Percentiles rank a stretch among this genome's conserved stretches.
These are phyloP conservation scores for Stichopus chloronotus DNA, from an alignment of 35 echinoderm and acorn worm genomes.

Conservation along the genomic window DNA sequence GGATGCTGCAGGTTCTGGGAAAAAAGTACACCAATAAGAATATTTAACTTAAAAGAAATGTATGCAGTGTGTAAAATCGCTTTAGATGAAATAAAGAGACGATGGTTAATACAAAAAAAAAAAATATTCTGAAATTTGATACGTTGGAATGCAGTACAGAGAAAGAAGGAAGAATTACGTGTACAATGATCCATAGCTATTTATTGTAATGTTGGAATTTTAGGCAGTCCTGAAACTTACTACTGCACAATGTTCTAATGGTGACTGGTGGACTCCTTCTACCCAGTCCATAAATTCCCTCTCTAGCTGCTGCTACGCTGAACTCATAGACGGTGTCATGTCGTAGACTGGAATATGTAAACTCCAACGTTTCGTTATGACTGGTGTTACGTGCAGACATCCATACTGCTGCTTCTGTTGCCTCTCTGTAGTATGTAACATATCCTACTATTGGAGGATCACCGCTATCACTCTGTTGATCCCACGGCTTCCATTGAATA, in stretches of 20 bases:
- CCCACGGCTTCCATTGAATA: neutral
- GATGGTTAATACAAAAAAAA: no score
- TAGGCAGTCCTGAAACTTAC: neutral
- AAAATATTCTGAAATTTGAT: no score
- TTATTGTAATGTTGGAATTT: no score
- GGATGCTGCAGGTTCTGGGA: no score
- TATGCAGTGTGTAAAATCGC: no score
- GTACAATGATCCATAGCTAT: no score
- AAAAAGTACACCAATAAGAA: no score
- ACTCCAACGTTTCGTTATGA: neutral
- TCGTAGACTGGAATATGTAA: neutral
- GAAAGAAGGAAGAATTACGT: no score
- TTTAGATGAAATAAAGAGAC: no score
- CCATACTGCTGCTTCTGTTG: neutral
- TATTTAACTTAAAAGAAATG: no score
- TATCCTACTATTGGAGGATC: conserved; percentile 26
- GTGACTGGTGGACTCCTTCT: neutral
- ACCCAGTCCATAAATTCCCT: neutral
- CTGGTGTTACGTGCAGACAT: neutral
- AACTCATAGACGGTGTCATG: conserved; percentile 33
- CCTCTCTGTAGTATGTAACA: neutral
- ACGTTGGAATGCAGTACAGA: no score
- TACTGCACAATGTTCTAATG: neutral
- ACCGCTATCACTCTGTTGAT: neutral
- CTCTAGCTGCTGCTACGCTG: conserved; percentile 15